Evolutionary conservation across 2,113 vertebrate species (phyloP).

Genomic region (Salvelinus alpinus): DNA sequence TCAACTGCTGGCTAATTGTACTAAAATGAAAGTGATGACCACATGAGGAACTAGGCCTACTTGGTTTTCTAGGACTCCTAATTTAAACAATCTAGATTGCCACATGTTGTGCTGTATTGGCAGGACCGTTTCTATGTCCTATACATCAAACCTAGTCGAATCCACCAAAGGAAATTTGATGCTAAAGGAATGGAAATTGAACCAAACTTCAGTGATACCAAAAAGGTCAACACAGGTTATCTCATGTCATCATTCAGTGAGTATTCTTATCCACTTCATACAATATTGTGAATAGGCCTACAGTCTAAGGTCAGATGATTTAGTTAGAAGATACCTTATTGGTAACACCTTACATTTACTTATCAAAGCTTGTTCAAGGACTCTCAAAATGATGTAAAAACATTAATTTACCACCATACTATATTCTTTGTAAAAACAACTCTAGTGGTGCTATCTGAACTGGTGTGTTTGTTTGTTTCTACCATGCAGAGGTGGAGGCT

Average conservation of each 20-base stretch:
- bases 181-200: conserved; percentile 80
- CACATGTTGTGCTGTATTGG: not conserved
- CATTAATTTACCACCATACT: not conserved
- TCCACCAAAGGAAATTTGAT: conserved; percentile 82
- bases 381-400: too few relatives aligned
- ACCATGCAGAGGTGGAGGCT: conserved; percentile 78
- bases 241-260: conserved; percentile 90
- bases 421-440: not conserved
- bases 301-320: too few relatives aligned
- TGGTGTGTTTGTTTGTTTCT: conserved; percentile 8
- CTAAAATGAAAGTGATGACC: too few relatives aligned
- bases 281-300: too few relatives aligned
- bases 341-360: too few relatives aligned
- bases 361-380: too few relatives aligned
- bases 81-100: not conserved
- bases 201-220: conserved; percentile 84
- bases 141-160: conserved; percentile 74
- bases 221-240: conserved; percentile 86
- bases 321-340: too few relatives aligned
- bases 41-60: too few relatives aligned
- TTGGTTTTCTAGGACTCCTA: too few relatives aligned
- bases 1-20: too few relatives aligned
- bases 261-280: conserved; percentile 44
- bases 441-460: not conserved
- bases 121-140: conserved; percentile 82